phyloP scores from a whole-genome alignment of 2,797 vertebrate genomes.

The Sebastes goodei region DNA sequence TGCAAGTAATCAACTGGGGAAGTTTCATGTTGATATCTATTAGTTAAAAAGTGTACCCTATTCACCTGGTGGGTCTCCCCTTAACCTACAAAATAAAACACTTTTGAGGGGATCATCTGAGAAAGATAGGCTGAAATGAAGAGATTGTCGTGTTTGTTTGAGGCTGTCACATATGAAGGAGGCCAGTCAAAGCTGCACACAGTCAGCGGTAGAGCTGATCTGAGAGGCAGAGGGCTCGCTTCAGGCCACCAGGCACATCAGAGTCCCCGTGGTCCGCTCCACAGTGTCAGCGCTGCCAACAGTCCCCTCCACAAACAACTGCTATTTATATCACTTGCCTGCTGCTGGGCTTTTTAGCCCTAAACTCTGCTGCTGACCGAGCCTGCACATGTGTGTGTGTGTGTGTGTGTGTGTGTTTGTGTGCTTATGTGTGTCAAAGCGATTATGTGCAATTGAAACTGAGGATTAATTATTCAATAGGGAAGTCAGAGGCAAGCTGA shows the following conservation, averaged over 20 bases:
- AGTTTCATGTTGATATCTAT: too few species aligned
- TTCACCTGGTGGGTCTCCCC: too few species aligned
- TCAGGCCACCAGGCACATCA: slow-evolving; percentile 76
- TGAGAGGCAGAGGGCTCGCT: slow-evolving; percentile 68
- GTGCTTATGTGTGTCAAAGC: slow-evolving; percentile 71
- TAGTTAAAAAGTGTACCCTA: too few species aligned
- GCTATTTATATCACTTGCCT: slow-evolving; percentile 87
- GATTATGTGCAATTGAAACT: slow-evolving; percentile 81
- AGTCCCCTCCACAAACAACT: slow-evolving; percentile 76
- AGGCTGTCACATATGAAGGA: slow-evolving; percentile 61
- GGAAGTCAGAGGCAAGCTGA: slow-evolving; percentile 83
- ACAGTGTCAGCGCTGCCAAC: slow-evolving; percentile 75
- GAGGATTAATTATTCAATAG: slow-evolving; percentile 90
- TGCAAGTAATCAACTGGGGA: too few species aligned
- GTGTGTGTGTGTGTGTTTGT: slow-evolving; percentile 36
- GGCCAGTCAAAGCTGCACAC: slow-evolving; percentile 63
- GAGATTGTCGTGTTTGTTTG: slow-evolving; percentile 52
- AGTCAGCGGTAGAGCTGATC: slow-evolving; percentile 63
- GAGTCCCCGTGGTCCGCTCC: slow-evolving; percentile 76
- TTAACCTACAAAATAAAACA: neutral
- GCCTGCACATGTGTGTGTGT: slow-evolving; percentile 50
- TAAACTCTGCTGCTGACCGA: slow-evolving; percentile 79
- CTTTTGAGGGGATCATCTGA: neutral
- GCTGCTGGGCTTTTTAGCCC: slow-evolving; percentile 85
- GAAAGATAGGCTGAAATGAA: slow-evolving; percentile 30